Base-by-base conservation (phyloP, 2,113 vertebrate species). In the Opisthocomus hoazin region DNA sequence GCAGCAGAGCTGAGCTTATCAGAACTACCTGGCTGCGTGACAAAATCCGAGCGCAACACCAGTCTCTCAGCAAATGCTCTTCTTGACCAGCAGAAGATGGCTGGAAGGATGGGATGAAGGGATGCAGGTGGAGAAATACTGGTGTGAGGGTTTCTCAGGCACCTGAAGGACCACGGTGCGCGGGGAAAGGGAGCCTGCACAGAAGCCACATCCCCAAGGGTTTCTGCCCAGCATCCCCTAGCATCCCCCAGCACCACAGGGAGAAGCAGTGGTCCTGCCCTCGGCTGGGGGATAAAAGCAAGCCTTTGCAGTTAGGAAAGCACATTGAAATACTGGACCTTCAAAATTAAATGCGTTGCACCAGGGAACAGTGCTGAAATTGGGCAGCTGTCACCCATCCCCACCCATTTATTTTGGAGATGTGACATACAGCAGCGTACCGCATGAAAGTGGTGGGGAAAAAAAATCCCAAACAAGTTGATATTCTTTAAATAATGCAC, bases 401-500 rank as follows among this genome's bases (percentile, higher is more conserved):
- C 68, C 23, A 65, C n/a, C n/a, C n/a, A n/a, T 69, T 92, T 80
- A 41, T 68, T 65, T n/a, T 51, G 80, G 48, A 95, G 39, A 64
- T 45, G 53, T 68, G 94, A 65, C 53, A 82, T 71, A 77, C 14
- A 70, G 50, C 32, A 69, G 16, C 6, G 17, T 39, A 86, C 41
- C 66, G 84, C 90, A 70, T 81, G 68, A 41, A 92, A 96, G 54
- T 34, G 1, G 15, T 34, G 61, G 65, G 18, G 5, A 45, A 32
- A n/a, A n/a, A 60, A 96, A 89, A 94, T 11, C 2, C 11, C 88
- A 90, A 93, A 85, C 86, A 90, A 95, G 84, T 26, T 27, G 51
- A 61, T 98, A 70, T 75, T 99, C 98, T 98, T 99, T 99, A 99
- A 99, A 99, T 99, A 99, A 98, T 98, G 98, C 98, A 99, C 98